phyloP scores from a whole-genome alignment of 1,140 invertebrate genomes.

The Cheumatopsyche charites region DNA sequence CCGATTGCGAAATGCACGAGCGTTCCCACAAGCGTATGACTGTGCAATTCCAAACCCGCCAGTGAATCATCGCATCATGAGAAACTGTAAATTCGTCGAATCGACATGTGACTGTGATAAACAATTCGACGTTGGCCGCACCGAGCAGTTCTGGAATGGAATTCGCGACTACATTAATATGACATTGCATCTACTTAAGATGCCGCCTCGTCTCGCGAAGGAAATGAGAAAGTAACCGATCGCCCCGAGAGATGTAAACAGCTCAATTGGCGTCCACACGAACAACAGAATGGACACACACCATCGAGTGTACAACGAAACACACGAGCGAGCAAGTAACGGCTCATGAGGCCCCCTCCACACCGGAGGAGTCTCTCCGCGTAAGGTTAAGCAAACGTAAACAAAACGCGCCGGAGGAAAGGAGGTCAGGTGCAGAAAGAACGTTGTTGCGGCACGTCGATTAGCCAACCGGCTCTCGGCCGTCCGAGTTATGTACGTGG shows the following conservation, averaged over 20 bases:
- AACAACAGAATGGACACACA: no score
- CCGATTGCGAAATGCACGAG: slow-evolving; percentile 2
- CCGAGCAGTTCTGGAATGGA: no score
- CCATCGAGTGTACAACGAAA: no score
- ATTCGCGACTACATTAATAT: no score
- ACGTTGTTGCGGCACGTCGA: slow-evolving; percentile 23
- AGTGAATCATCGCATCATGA: slow-evolving; percentile 20
- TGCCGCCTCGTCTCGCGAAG: no score
- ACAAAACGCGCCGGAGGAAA: slow-evolving; percentile 38
- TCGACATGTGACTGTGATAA: no score
- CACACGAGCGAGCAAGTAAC: not conserved
- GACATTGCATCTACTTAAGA: no score
- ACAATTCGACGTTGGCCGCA: no score
- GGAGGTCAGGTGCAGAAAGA: slow-evolving; percentile 44
- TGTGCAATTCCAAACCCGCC: not conserved
- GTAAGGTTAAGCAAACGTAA: slow-evolving; percentile 44
- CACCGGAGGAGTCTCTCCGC: not conserved
- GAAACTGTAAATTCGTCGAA: no score
- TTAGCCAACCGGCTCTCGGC: slow-evolving; percentile 12
- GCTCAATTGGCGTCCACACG: no score
- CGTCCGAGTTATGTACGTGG: not conserved
- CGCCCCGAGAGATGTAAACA: no score
- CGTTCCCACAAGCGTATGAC: not conserved
- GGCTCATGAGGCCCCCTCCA: slow-evolving; percentile 12
- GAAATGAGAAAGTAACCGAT: no score